Evolutionary conservation across 2,797 vertebrate genomes (phyloP), one percentile per base, ranked within the genome.

Genomic region (Etheostoma perlongum): DNA sequence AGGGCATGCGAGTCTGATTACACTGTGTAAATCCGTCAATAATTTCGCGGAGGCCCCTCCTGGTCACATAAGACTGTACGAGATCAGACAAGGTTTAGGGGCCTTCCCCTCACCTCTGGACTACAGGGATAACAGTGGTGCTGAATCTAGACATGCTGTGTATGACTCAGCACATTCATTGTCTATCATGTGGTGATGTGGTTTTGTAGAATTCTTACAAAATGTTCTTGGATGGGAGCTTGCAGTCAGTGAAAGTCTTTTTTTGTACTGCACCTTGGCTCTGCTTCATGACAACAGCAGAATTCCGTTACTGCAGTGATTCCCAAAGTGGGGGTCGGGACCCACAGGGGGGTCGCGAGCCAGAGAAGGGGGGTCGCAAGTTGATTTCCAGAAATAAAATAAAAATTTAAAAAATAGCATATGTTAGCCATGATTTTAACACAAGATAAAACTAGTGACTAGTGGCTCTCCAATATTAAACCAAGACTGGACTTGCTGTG

Each of bases 41-140:
- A 64, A 80, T 89, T 91, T 75, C 0, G 4, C 23, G 36, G 60
- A 78, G 65, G 81, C 74, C 71, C 58, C 44, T 85, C 62, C 67
- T 73, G 48, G 65, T 76, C 72, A 73, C 78, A 79, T n/a, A 49
- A 51, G 30, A 81, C 85, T 91, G 66, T 75, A 12, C 9, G 73
- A 86, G 86, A 90, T 91, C 79, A 91, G 86, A 90, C 79, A 72
- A 81, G 85, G 65, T 90, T 92, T 89, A 88, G 62, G 64, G 76
- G 46, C 36, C 53, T 62, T 71, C 46, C 60, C 13, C 10, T 67
- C 53, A 42, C 77, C 49, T 59, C 53, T 72, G 65, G 63, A 62
- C 47, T 64, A 19, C 60, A 48, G 52, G 2, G 27, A 79, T 25
- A 66, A 51, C 63, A 15, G 13, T 5, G 62, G 15, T 15, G 33